Conservation (phyloP, 2,888 invertebrate genomes). For the Amphipoea lucens region DNA sequence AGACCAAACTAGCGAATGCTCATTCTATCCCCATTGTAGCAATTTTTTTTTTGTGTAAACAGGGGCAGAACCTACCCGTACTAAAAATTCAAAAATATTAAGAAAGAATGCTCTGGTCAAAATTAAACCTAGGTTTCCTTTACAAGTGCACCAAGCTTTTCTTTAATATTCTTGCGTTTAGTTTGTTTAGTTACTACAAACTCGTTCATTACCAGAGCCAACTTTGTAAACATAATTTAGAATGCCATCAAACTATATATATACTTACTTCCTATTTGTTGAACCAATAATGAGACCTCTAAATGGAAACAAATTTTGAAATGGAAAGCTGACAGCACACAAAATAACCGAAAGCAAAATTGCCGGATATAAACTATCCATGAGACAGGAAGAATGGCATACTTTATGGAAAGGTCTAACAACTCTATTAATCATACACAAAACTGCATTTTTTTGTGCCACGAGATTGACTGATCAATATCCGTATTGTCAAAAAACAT, state of each 20-base stretch:
- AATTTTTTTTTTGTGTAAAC: not conserved
- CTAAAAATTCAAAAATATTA: not conserved
- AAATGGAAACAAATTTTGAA: conserved; percentile 40
- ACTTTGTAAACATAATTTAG: not conserved
- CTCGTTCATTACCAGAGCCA: not conserved
- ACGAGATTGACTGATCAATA: conserved; percentile 48
- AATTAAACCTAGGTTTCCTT: not conserved
- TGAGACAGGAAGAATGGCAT: conserved; percentile 44
- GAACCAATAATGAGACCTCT: conserved; percentile 20
- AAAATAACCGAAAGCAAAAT: conserved; percentile 47
- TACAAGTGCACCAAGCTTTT: not conserved
- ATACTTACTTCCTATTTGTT: conserved; percentile 19
- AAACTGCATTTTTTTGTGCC: conserved; percentile 41
- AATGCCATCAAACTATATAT: not conserved
- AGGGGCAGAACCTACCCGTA: too few relatives aligned
- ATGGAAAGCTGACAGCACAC: conserved; percentile 52
- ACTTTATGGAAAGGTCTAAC: conserved; percentile 40
- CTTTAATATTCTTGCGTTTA: not conserved
- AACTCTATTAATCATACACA: conserved; percentile 55
- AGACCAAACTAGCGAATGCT: not conserved
- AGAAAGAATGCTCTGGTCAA: not conserved
- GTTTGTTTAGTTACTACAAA: not conserved
- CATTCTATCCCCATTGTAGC: too few relatives aligned
- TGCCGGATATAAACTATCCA: conserved; percentile 51
- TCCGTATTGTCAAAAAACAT: conserved; percentile 46